Evolutionary conservation across 2,113 vertebrate genomes (phyloP), one percentile per base, ranked within the genome.

Genomic region (Nesospiza acunhae): DNA sequence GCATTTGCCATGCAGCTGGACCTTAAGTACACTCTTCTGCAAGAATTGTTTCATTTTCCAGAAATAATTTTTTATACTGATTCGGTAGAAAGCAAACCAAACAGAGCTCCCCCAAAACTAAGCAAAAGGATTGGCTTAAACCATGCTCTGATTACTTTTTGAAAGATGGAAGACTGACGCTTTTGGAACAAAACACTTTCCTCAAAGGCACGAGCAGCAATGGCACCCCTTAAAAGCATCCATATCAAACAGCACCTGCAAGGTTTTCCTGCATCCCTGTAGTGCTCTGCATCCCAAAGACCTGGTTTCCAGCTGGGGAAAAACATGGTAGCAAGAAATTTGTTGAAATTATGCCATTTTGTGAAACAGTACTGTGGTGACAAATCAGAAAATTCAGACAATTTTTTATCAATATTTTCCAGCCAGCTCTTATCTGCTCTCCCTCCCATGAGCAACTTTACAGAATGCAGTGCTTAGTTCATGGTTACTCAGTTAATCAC

Each of bases 361-460:
- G 11, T 75, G 68, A 89, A 92, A 84, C n/a, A 75, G 17, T 37
- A 15, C 33, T 49, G 17, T 70, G 42, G 17, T 89, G 64, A 75
- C 79, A 91, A 84, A 89, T 91, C 44, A 60, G 69, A 66, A 79
- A 81, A 82, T 68, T 68, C 69, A 68, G 69, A 42, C 26, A 17
- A 42, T 33, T 73, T 90, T 94, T 84, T 47, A 67, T 89, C 64
- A 89, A 20, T 87, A 44, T 72, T 96, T 95, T 95, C 52, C 76
- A 89, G 47, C 13, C 79, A 56, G 33, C 44, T 94, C 56, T 85
- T 84, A 33, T 35, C 81, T 90, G 9, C n/a, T 79, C 42, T 64
- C 28, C 15, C 42, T 64, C 64, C 90, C 31, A 23, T 52, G 80
- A 89, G 39, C 60, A 77, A 87, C 72, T 92, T 83, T 26, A 52